A percentile compares a stretch with the other conserved stretches of the same genome.
These are phyloP conservation scores for Clamator glandarius DNA, from an alignment of 2,797 vertebrate genomes.

Conservation along the genomic window DNA sequence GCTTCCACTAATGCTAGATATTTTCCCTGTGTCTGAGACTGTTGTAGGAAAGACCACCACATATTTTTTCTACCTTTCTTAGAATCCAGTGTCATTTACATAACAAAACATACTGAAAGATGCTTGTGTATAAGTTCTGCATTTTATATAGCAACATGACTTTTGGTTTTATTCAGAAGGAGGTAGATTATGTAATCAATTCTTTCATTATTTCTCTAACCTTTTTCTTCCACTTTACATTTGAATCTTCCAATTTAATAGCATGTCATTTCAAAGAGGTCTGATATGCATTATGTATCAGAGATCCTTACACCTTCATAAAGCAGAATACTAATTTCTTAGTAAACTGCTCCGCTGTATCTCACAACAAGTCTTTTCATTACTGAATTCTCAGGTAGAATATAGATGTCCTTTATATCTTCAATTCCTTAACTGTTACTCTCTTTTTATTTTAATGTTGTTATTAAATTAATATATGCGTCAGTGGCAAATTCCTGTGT, in stretches of 20 bases:
- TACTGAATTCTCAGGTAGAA: background rate
- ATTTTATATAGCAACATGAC: slow-evolving; percentile 39
- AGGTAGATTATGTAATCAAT: slow-evolving; percentile 63
- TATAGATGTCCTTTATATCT: background rate
- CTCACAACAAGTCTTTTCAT: slow-evolving; percentile 1
- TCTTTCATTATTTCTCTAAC: slow-evolving; percentile 63
- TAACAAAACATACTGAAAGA: background rate
- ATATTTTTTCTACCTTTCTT: background rate
- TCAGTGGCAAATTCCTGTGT: background rate
- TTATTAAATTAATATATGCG: background rate
- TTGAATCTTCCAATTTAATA: slow-evolving; percentile 55
- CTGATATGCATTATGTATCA: slow-evolving; percentile 59
- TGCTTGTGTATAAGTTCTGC: background rate
- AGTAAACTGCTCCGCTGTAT: slow-evolving; percentile 33
- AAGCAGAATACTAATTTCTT: slow-evolving; percentile 60
- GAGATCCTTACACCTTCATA: slow-evolving; percentile 40
- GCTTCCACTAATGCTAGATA: background rate
- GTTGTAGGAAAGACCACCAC: background rate
- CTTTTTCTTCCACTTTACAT: slow-evolving; percentile 60
- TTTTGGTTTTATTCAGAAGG: slow-evolving; percentile 50
- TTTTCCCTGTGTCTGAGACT: background rate
- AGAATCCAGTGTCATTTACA: background rate
- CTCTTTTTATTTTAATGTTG: background rate
- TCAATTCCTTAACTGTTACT: background rate
- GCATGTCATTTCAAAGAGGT: slow-evolving; percentile 43